Evolutionary conservation across 2,888 invertebrate species (phyloP), one percentile per base, ranked within the genome.

Genomic region (Balanococcus diminutus): DNA sequence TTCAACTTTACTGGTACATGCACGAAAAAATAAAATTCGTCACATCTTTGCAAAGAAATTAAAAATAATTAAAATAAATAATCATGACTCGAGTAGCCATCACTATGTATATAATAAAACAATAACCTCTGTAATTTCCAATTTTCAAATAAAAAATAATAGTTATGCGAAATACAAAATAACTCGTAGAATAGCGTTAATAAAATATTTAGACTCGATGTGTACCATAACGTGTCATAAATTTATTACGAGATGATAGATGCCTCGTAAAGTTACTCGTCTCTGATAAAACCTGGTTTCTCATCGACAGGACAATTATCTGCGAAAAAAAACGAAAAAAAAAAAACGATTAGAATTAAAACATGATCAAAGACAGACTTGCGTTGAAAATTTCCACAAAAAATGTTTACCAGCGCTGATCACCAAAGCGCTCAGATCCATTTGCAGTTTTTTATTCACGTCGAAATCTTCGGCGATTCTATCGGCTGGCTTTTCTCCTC

Each of bases 401-500:
- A n/a, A n/a, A n/a, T n/a, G n/a, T 28, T 42, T 28, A 85, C 85
- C 51, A 28, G 79, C 46, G 16, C 36, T 85, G 0, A 42, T 39
- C 6, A 31, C 22, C 31, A 86, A 61, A 4, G 86, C 82, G 19
- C 82, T 36, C 22, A 86, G 36, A 42, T 86, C 82, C 61, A 86
- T 28, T 19, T 39, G 28, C 4, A 86, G 28, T 39, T 51, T 82
- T 0, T 61, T 67, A 32, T 46, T 82, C 8, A 82, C 82, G 42
- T 86, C 72, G 28, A 86, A 67, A 75, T 86, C 86, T 19, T 22
- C 25, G 8, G 42, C 22, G 16, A 86, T 39, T 6, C 11, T 25
- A 36, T 25, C 82, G 2, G 56, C 9, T 0, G 86, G 28, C 81
- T 83, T 61, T n/a, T 36, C 32, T 11, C 88, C 88, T 11, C 39